phyloP scores from a whole-genome alignment of 2,113 vertebrate species.

The Erpornis zantholeuca region DNA sequence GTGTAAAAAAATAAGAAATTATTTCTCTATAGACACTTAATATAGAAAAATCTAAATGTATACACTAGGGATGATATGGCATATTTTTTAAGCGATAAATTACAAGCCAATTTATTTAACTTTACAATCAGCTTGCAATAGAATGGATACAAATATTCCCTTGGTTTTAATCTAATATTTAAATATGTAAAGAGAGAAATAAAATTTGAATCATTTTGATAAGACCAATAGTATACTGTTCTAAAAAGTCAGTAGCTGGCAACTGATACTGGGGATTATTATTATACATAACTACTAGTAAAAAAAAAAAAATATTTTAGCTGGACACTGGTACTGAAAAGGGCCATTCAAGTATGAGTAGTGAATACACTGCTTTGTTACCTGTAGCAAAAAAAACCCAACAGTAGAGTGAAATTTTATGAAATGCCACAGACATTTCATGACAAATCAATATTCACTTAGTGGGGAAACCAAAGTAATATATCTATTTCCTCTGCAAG shows the following conservation, averaged over 20 bases:
- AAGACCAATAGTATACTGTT: not conserved
- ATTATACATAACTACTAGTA: not conserved
- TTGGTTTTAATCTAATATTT: not conserved
- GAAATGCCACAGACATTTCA: not conserved
- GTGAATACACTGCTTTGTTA: not conserved
- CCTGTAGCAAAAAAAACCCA: not conserved
- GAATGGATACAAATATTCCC: not conserved
- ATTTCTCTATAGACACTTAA: not conserved
- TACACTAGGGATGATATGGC: fast-evolving
- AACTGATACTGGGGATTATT: not conserved
- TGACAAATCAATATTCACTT: not conserved
- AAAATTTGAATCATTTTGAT: not conserved
- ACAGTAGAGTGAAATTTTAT: not conserved
- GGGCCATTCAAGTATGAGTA: not conserved
- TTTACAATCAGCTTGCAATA: not conserved
- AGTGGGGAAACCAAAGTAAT: not conserved
- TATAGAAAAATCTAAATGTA: not conserved
- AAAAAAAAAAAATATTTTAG: not conserved
- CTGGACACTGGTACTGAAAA: not conserved
- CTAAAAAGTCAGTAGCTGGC: not conserved
- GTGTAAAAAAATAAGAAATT: not conserved
- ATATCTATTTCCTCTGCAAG: not conserved
- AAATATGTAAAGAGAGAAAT: not conserved
- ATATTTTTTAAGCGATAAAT: not conserved
- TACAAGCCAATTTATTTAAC: not conserved